Percentiles rank a stretch among this genome's conserved stretches.
These are phyloP conservation scores for Drosophila pachea DNA, from an alignment of 1,140 invertebrate genomes.

Conservation along the genomic window DNA sequence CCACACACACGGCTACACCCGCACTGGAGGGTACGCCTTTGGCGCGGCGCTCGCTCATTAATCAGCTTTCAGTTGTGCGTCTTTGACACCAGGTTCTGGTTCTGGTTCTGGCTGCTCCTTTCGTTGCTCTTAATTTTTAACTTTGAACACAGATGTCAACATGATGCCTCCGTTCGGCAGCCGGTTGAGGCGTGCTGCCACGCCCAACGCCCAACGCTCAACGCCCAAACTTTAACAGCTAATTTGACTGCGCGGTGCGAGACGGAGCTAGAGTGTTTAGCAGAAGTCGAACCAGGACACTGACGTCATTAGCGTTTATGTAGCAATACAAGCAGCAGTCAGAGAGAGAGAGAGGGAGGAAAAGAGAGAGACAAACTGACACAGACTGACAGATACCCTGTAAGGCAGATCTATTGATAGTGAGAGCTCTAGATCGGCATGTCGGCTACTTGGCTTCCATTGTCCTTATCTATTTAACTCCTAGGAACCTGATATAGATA, in stretches of 20 bases:
- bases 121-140: slow-evolving; percentile 68
- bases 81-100: slow-evolving; percentile 54
- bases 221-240: slow-evolving; percentile 39
- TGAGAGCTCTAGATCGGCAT: too few relatives aligned
- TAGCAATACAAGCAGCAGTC: slow-evolving; percentile 27
- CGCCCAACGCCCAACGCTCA: slow-evolving; percentile 5
- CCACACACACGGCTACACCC: slow-evolving; percentile 9
- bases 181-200: not conserved
- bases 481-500: too few relatives aligned
- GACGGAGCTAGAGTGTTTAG: not conserved
- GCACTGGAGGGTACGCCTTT: slow-evolving; percentile 19
- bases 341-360: not conserved
- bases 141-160: slow-evolving; percentile 74
- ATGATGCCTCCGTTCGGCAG: slow-evolving; percentile 34
- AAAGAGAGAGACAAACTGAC: too few relatives aligned
- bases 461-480: too few relatives aligned
- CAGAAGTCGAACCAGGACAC: slow-evolving; percentile 31
- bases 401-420: too few relatives aligned
- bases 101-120: not conserved
- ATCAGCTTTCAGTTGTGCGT: slow-evolving; percentile 63
- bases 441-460: too few relatives aligned
- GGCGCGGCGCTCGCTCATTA: slow-evolving; percentile 55
- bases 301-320: slow-evolving; percentile 69
- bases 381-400: not conserved
- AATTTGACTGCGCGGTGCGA: slow-evolving; percentile 46